Percentiles rank a stretch among this genome's conserved stretches.
Evolutionary conservation across 2,888 invertebrate genomes (phyloP).

Genomic region (Camptogramma bilineatum): DNA sequence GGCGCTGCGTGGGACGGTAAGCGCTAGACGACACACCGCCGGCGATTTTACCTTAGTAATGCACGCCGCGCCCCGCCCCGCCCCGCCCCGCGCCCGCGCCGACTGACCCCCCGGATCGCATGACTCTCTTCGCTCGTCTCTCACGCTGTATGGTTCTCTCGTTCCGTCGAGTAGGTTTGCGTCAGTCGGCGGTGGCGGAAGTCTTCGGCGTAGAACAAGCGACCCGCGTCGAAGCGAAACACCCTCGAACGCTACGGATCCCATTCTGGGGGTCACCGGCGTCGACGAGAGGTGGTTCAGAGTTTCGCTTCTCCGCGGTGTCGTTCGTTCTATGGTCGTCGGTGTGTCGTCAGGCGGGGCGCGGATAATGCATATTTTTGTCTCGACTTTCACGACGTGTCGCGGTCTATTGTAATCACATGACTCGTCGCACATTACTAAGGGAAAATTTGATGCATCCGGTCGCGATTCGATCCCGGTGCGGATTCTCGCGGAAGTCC

Average conservation of each 20-base stretch:
- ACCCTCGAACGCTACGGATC: not conserved
- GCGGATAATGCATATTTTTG: conserved; percentile 80
- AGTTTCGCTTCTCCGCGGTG: conserved; percentile 4
- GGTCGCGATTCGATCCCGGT: conserved; percentile 61
- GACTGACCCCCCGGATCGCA: conserved; percentile 26
- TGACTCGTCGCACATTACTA: conserved; percentile 77
- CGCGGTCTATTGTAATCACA: conserved; percentile 42
- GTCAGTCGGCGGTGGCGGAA: conserved; percentile 30
- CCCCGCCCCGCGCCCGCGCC: conserved; percentile 25
- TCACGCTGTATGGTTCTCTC: not conserved
- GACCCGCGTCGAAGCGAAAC: conserved; percentile 9
- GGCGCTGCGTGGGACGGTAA: conserved; percentile 69
- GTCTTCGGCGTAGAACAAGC: conserved; percentile 2
- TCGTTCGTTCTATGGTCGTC: conserved; percentile 2
- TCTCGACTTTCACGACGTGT: conserved; percentile 54
- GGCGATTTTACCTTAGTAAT: conserved; percentile 82
- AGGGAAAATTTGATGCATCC: conserved; percentile 81
- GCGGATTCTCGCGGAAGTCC: not conserved
- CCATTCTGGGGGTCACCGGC: too few relatives aligned
- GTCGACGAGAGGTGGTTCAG: not conserved
- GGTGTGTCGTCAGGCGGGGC: conserved; percentile 37
- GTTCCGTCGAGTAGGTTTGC: conserved; percentile 22
- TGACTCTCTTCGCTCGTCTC: conserved; percentile 7
- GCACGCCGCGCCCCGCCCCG: conserved; percentile 45
- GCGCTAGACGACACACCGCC: conserved; percentile 62